Evolutionary conservation across 1,140 invertebrate species (phyloP).

Genomic region (Lasioglossum albipes): DNA sequence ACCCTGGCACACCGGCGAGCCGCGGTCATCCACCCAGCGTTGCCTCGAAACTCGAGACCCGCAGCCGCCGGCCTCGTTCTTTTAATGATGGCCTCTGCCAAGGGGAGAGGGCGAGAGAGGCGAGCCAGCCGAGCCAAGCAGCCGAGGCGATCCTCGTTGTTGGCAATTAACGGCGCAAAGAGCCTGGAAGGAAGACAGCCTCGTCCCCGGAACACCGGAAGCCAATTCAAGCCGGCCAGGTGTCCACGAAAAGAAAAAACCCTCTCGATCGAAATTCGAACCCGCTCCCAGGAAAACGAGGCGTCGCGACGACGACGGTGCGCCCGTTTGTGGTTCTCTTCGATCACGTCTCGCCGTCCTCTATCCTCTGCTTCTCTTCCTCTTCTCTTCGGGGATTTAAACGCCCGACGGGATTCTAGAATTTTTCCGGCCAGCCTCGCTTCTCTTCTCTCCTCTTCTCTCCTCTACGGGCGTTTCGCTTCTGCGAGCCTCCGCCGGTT

Average conservation of each 20-base stretch:
- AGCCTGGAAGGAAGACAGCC: constrained; percentile 23
- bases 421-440: background rate
- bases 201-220: constrained; percentile 29
- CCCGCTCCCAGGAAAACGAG: too few species aligned
- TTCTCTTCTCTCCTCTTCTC: too few species aligned
- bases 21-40: constrained; percentile 58
- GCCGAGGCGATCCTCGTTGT: constrained; percentile 41
- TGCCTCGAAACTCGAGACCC: constrained; percentile 58
- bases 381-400: constrained; percentile 30
- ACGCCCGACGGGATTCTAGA: constrained; percentile 33
- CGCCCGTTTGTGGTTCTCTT: too few species aligned
- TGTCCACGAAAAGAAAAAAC: constrained; percentile 12
- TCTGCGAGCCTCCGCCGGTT: too few species aligned
- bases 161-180: constrained; percentile 50
- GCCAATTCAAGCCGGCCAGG: constrained; percentile 29
- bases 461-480: too few species aligned
- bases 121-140: constrained; percentile 7
- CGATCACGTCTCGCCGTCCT: too few species aligned
- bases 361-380: too few species aligned
- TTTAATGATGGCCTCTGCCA: constrained; percentile 53
- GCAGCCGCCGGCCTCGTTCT: constrained; percentile 54
- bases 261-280: background rate
- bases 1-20: constrained; percentile 52
- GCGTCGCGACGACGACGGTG: too few species aligned
- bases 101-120: background rate